Conservation (phyloP, 1,140 invertebrate genomes). For the Latrodectus geometricus region DNA sequence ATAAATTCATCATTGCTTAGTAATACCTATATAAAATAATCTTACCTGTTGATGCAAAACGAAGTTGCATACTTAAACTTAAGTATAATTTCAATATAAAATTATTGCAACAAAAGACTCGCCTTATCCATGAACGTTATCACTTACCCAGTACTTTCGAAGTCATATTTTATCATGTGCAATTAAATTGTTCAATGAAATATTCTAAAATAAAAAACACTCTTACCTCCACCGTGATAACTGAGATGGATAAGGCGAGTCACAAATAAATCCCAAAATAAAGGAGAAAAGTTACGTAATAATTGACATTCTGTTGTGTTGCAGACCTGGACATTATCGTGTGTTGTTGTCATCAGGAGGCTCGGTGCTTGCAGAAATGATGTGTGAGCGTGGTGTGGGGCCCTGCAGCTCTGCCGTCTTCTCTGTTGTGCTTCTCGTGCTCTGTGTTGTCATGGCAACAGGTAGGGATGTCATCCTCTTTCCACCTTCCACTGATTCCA, state of each 20-base stretch:
- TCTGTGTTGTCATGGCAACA: constrained; percentile 48
- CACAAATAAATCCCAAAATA: background rate
- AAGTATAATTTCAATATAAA: background rate
- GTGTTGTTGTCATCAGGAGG: constrained; percentile 8
- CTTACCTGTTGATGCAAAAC: background rate
- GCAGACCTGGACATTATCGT: constrained; percentile 42
- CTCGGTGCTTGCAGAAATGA: constrained; percentile 27
- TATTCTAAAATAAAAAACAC: background rate
- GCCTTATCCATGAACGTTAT: background rate
- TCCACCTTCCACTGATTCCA: constrained; percentile 6
- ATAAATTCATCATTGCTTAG: too few species aligned
- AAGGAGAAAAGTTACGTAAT: constrained; percentile 7
- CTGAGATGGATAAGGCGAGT: background rate
- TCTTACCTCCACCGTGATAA: constrained; percentile 22
- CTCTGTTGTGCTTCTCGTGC: constrained; percentile 46
- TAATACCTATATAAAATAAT: background rate
- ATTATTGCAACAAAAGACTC: background rate
- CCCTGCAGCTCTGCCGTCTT: constrained; percentile 13
- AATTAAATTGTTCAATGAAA: too few species aligned
- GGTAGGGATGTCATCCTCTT: constrained; percentile 51
- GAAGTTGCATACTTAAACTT: background rate
- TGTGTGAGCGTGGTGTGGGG: constrained; percentile 29
- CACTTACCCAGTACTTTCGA: background rate
- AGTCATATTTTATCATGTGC: too few species aligned
- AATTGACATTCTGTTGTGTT: constrained; percentile 28